Conservation (phyloP, 2,888 invertebrate genomes). For the Drosophila setosimentum region DNA sequence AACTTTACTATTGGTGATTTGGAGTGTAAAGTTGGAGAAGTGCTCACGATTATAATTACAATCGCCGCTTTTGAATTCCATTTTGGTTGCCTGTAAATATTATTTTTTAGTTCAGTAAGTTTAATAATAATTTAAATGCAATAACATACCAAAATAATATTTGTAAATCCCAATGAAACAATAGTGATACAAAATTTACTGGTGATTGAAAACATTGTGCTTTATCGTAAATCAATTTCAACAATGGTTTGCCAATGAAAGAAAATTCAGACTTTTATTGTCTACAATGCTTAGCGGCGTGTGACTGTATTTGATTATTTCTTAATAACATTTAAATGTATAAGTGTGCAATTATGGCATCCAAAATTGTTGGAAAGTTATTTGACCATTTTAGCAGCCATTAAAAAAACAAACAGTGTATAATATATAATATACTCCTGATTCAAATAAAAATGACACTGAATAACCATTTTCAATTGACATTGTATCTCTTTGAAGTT, state of each 20-base stretch:
- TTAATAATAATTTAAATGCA: background rate
- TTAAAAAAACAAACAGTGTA: background rate
- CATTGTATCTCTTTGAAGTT: background rate
- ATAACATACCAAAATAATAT: slow-evolving; percentile 38
- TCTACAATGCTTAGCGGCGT: slow-evolving; percentile 8
- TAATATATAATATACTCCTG: too few relatives aligned
- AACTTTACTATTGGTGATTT: slow-evolving; percentile 33
- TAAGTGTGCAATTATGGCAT: background rate
- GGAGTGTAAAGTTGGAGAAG: slow-evolving; percentile 61
- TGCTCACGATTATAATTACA: slow-evolving; percentile 39
- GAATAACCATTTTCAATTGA: background rate
- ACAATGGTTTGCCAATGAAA: background rate
- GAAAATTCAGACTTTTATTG: background rate
- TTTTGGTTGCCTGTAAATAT: slow-evolving; percentile 37
- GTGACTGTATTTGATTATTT: background rate
- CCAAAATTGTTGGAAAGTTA: background rate
- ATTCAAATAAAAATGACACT: background rate
- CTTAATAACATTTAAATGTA: background rate
- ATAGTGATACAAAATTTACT: slow-evolving; percentile 6
- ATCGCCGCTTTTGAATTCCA: slow-evolving; percentile 43
- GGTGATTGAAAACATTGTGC: slow-evolving; percentile 18
- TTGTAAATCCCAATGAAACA: background rate
- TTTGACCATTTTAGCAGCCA: background rate
- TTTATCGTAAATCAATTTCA: slow-evolving; percentile 6
- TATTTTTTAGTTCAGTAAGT: background rate